Conservation (phyloP, 2,888 invertebrate species). For the Heliconius sara region DNA sequence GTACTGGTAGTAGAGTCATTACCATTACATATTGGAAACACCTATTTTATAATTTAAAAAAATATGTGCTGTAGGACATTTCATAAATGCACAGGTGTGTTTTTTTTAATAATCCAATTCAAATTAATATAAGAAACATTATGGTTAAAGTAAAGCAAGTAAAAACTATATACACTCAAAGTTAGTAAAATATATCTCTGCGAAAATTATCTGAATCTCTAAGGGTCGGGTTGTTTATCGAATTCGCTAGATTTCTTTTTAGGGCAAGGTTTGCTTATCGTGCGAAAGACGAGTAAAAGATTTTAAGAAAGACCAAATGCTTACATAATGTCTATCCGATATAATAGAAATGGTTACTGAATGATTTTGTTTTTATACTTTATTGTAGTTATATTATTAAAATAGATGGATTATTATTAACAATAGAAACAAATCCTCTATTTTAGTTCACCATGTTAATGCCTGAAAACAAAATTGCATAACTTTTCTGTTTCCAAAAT, state of each 20-base stretch:
- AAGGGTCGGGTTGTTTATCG: constrained; percentile 20
- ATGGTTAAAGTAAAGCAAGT: no score
- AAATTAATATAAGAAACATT: no score
- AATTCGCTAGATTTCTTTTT: constrained; percentile 25
- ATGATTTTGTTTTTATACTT: neutral
- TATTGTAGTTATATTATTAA: no score
- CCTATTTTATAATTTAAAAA: no score
- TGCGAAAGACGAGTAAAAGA: constrained; percentile 6
- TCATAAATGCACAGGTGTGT: no score
- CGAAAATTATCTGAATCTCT: constrained; percentile 17
- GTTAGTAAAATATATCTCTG: neutral
- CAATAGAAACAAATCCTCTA: no score
- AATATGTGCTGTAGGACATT: no score
- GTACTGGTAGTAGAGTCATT: no score
- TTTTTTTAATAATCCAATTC: no score
- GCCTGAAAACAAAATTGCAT: neutral
- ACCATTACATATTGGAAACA: no score
- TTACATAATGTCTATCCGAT: constrained; percentile 12
- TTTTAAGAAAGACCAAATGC: constrained; percentile 17
- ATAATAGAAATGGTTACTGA: neutral
- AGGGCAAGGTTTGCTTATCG: constrained; percentile 28
- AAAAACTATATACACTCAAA: neutral
- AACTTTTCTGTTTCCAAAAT: neutral
- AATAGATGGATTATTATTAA: no score
- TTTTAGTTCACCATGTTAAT: no score